Percentiles rank a stretch among this genome's conserved stretches.
phyloP scores from a whole-genome alignment of 2,888 invertebrate genomes.

The Parthenolecanium corni region DNA sequence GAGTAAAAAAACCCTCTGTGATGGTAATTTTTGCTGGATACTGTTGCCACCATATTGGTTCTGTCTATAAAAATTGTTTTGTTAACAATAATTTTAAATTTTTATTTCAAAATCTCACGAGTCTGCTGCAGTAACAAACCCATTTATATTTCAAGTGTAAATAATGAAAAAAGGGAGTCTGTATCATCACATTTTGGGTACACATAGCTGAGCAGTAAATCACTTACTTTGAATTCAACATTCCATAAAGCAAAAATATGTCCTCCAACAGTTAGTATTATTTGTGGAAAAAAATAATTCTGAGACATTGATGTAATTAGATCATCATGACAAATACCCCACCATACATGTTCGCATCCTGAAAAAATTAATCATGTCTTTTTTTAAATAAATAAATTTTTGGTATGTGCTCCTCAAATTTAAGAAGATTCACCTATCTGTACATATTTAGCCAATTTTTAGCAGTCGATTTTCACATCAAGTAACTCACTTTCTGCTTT shows the following conservation, averaged over 20 bases:
- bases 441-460: no score
- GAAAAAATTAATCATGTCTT: no score
- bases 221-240: constrained; percentile 30
- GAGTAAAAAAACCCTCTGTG: constrained; percentile 6
- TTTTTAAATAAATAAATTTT: no score
- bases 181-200: no score
- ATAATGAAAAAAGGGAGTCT: background rate
- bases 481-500: constrained; percentile 4
- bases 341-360: constrained; percentile 21
- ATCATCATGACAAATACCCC: constrained; percentile 33
- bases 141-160: background rate
- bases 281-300: constrained; percentile 31
- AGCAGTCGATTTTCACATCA: no score
- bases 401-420: no score
- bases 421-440: no score
- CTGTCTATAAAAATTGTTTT: background rate
- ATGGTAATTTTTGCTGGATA: background rate
- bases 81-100: no score
- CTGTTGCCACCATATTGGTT: constrained; percentile 21
- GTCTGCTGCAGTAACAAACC: no score
- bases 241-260: constrained; percentile 34
- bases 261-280: constrained; percentile 33
- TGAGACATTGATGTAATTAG: constrained; percentile 32
- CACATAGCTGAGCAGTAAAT: no score
- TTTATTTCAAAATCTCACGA: no score